Percentiles rank a stretch among this genome's conserved stretches.
Evolutionary conservation across 2,113 vertebrate species (phyloP).

Genomic region (Etheostoma spectabile): DNA sequence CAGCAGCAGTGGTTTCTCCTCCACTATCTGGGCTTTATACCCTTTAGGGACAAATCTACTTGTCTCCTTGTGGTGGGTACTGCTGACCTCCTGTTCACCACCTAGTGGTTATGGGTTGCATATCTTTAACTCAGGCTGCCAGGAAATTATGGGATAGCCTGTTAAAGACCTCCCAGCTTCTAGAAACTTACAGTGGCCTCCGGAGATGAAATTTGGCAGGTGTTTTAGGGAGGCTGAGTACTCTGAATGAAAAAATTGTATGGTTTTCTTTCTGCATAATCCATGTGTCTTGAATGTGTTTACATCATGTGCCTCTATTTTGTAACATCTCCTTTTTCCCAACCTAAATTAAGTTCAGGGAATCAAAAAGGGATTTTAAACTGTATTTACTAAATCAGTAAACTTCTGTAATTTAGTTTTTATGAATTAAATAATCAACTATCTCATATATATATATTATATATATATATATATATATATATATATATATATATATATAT

Average conservation of each 20-base stretch:
- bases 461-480: no score
- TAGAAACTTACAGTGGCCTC: slow-evolving; percentile 34
- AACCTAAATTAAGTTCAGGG: slow-evolving; percentile 1
- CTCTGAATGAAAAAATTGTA: slow-evolving; percentile 19
- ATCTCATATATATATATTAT: not conserved
- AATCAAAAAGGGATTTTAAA: not conserved
- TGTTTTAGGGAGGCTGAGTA: slow-evolving; percentile 6
- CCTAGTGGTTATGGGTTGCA: slow-evolving; percentile 63
- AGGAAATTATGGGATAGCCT: slow-evolving; percentile 15
- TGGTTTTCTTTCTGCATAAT: not conserved
- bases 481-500: no score
- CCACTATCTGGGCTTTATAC: slow-evolving; percentile 16
- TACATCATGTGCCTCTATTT: slow-evolving; percentile 19
- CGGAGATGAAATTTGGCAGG: slow-evolving; percentile 22
- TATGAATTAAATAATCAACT: no score
- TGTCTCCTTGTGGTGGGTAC: not conserved
- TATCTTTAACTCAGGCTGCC: slow-evolving; percentile 12
- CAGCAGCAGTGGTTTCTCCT: slow-evolving; percentile 4
- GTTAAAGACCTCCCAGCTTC: slow-evolving; percentile 37
- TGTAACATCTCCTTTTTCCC: not conserved
- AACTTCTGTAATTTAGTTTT: not conserved
- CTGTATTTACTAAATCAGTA: not conserved
- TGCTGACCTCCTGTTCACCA: slow-evolving; percentile 52
- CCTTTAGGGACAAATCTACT: slow-evolving; percentile 32
- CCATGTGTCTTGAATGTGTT: slow-evolving; percentile 27